Conservation (phyloP, 2,888 invertebrate species). For the Pharmacophagus antenor region DNA sequence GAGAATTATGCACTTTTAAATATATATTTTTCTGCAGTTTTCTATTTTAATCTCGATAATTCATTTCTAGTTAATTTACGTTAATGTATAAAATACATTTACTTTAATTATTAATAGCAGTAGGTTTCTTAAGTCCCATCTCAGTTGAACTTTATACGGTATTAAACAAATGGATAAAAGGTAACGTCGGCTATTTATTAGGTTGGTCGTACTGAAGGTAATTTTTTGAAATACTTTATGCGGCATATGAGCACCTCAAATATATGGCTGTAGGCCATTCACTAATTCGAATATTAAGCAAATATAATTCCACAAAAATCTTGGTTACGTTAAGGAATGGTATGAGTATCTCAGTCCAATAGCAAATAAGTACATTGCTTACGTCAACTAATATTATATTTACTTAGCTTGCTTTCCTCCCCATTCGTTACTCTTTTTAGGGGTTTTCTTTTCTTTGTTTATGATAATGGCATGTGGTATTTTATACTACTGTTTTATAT, state of each 20-base stretch:
- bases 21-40: no score
- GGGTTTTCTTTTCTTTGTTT: neutral
- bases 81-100: no score
- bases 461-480: slow-evolving; percentile 17
- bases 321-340: neutral
- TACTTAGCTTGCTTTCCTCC: slow-evolving; percentile 18
- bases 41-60: no score
- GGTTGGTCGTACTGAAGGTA: neutral
- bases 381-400: slow-evolving; percentile 10
- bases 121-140: neutral
- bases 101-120: no score
- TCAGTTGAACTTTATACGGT: neutral
- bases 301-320: no score
- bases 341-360: neutral
- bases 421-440: neutral
- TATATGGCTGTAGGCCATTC: neutral
- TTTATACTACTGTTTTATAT: slow-evolving; percentile 9
- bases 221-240: neutral
- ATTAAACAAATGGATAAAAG: slow-evolving; percentile 17
- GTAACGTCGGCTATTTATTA: neutral
- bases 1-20: no score
- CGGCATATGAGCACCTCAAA: neutral
- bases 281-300: neutral
- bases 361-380: slow-evolving; percentile 14
- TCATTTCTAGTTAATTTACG: no score